Base-by-base conservation (phyloP, 2,797 vertebrate species). In the Alauda arvensis region DNA sequence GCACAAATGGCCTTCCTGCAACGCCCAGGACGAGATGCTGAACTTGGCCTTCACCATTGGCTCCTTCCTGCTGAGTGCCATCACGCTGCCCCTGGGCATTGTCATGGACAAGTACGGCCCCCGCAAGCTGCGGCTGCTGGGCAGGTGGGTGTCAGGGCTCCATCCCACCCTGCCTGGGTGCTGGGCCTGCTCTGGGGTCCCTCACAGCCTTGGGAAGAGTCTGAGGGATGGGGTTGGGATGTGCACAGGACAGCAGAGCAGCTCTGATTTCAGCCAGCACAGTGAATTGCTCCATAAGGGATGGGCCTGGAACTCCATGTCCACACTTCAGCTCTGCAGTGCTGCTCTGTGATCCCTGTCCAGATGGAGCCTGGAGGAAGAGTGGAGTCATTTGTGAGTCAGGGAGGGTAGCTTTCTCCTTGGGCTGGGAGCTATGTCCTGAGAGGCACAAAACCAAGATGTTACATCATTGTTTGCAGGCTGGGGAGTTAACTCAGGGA, bases 51-150 rank as follows among this genome's bases (percentile, higher is more conserved):
- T 99, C 96, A 99, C 99, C 0, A 96, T 99, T 7, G 99, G 99
- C 84, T 99, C 99, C 94, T 99, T 99, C 96, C 97, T 99, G 89
- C 98, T 99, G 69, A 99, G 99, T 3, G 99, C 99, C 68, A 99
- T 99, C 97, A 99, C 99, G 0, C 95, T 99, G 89, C 99, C 99
- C 48, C 71, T 98, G 85, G 97, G 97, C 29, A 98, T 98, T n/a
- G 98, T 99, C 96, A 99, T 99, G 99, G 99, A 99, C 96, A 99
- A 99, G 95, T 99, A 99, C 0, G 99, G 99, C 10, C 99, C 99
- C 4, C 98, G 99, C 78, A 99, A 99, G 93, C 97, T 99, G 31
- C 97, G 99, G 37, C 97, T 99, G 70, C 98, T 99, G 37, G 99
- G 99, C 96, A 99, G 99, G 99, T 99, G 52, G 90, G 97, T 70